These are phyloP conservation scores for Buathra laborator DNA, from an alignment of 2,888 invertebrate species.

Conservation along the genomic window DNA sequence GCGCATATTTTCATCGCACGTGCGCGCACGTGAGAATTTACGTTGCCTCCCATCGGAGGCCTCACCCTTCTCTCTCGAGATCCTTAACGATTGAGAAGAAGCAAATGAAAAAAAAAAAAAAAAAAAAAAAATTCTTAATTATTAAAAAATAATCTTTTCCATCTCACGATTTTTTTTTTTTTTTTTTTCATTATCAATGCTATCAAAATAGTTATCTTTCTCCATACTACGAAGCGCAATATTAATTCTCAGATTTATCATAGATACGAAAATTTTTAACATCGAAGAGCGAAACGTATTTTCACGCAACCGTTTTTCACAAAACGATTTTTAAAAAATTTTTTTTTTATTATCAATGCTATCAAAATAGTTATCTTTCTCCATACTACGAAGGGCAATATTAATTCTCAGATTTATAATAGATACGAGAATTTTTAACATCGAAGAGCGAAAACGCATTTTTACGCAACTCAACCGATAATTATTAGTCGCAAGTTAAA, in stretches of 20 bases:
- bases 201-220: neutral
- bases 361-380: neutral
- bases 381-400: neutral
- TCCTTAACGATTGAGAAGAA: conserved; percentile 13
- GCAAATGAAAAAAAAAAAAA: neutral
- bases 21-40: conserved; percentile 69
- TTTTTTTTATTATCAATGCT: neutral
- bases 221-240: neutral
- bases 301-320: no score
- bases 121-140: neutral
- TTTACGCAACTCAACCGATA: neutral
- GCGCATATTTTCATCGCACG: conserved; percentile 61
- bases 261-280: neutral
- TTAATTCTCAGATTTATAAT: neutral
- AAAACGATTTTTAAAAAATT: no score
- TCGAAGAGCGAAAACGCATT: neutral
- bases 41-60: conserved; percentile 5
- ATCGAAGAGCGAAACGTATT: neutral
- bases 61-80: conserved; percentile 32
- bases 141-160: neutral
- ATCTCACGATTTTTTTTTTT: no score
- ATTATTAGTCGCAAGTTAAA: neutral
- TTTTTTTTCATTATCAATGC: neutral
- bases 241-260: neutral
- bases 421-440: neutral